Evolutionary conservation across 2,113 vertebrate species (phyloP), one percentile per base, ranked within the genome.

Genomic region (Mirounga angustirostris): DNA sequence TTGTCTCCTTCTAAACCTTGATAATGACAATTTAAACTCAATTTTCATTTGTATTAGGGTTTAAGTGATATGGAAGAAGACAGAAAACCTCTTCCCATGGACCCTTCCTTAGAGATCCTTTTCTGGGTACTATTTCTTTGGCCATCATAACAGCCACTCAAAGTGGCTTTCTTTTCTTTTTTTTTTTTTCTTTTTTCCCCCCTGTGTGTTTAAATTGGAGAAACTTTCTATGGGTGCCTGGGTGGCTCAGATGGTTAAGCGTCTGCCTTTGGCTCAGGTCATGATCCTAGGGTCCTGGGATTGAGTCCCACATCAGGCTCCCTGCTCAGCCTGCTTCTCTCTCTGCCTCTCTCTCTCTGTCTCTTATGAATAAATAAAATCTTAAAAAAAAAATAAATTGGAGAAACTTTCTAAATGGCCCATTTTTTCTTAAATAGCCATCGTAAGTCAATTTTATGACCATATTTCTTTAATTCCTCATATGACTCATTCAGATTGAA

Each of bases 381-480:
- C 46, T 46, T 46, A 46, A 46, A 46, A 46, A 46, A 46, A 46
- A 46, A 46, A 46, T 26, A 43, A 52, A 91, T 67, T n/a, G 94
- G 26, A 89, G 43, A 24, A 74, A 46, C 2, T 30, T 86, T 88
- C 59, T 84, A 65, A 87, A 85, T 59, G 79, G 24, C 33, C 18
- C 13, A 69, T 1, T 58, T 56, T 50, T 76, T 74, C 21, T 74
- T 63, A 67, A 83, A n/a, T 15, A 87, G 56, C 6, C 91, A 4
- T 69, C 19, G 43, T 36, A 76, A 80, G 21, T 74, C 56, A 11
- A 33, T 91, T 63, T 92, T 69, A 30, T 79, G 5, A 36, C 1
- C 21, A 16, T 96, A 9, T 69, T 88, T 93, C 43, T 81, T 90
- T 80, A 40, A 95, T 87, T 88, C 30, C 58, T 58, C 12, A n/a